Evolutionary conservation across 2,113 vertebrate genomes (phyloP).

Genomic region (Nothoprocta pentlandii): DNA sequence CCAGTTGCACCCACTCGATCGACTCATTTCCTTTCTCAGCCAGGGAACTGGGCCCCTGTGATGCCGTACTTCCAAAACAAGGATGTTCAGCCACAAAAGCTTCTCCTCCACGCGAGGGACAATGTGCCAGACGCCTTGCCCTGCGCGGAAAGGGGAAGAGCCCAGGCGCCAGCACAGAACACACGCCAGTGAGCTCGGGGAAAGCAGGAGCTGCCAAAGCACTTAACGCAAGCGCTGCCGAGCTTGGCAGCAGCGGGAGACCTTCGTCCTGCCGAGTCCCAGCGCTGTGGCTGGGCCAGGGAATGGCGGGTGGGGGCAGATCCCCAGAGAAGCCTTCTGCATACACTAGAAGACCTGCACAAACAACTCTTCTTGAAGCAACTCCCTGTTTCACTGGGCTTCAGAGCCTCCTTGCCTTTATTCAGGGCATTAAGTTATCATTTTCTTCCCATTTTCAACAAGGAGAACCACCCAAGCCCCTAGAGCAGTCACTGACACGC

Average conservation of each 20-base stretch:
- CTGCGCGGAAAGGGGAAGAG: background rate
- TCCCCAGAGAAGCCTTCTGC: background rate
- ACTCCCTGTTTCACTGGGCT: background rate
- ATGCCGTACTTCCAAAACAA: slow-evolving; percentile 45
- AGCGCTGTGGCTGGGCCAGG: background rate
- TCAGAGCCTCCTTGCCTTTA: background rate
- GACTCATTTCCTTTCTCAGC: slow-evolving; percentile 65
- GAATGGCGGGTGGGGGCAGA: background rate
- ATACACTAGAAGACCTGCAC: background rate
- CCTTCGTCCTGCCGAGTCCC: rapidly evolving
- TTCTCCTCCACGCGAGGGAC: background rate
- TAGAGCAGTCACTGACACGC: background rate
- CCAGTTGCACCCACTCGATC: background rate
- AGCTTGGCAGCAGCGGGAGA: background rate
- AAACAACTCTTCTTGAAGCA: background rate
- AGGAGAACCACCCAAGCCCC: background rate
- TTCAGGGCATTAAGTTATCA: background rate
- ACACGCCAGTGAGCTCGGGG: background rate
- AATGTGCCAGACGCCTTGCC: background rate
- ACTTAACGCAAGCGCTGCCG: background rate
- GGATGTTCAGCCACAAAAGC: slow-evolving; percentile 1
- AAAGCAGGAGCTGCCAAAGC: background rate
- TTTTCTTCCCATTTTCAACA: background rate
- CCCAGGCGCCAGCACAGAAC: rapidly evolving
- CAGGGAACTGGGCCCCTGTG: background rate